Conservation (phyloP, 2,113 vertebrate species). For the Passer montanus region DNA sequence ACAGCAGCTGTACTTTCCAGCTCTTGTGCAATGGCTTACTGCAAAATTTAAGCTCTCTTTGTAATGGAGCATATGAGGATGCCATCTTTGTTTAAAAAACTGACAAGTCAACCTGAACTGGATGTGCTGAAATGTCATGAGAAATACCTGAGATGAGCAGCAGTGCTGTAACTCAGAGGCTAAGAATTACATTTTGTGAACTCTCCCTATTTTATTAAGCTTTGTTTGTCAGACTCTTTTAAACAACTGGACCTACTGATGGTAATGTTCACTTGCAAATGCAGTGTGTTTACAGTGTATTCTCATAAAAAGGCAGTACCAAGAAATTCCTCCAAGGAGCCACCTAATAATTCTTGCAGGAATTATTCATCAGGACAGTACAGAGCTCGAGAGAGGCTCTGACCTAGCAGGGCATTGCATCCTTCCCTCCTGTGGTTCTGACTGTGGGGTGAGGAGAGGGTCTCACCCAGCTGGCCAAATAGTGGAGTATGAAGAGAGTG, state of each 20-base stretch:
- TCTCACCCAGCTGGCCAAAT: neutral
- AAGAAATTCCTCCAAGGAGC: neutral
- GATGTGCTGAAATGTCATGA: neutral
- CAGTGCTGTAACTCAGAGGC: neutral
- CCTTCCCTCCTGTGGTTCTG: neutral
- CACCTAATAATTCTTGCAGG: neutral
- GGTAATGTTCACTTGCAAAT: neutral
- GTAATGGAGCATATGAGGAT: neutral
- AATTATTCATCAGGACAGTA: neutral
- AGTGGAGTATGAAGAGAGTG: neutral
- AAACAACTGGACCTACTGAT: neutral
- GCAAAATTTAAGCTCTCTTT: neutral
- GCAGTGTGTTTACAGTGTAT: neutral
- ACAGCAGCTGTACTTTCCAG: neutral
- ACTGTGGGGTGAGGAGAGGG: neutral
- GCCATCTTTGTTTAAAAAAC: neutral
- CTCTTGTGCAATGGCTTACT: neutral
- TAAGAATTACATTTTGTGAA: neutral
- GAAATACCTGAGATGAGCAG: neutral
- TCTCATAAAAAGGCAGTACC: neutral
- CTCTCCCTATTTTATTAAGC: neutral
- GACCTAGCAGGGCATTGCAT: neutral
- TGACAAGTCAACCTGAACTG: neutral
- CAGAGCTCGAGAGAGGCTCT: neutral
- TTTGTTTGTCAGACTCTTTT: neutral